These are phyloP conservation scores for Gephyroberyx darwinii DNA, from an alignment of 2,797 vertebrate species.

Conservation along the genomic window DNA sequence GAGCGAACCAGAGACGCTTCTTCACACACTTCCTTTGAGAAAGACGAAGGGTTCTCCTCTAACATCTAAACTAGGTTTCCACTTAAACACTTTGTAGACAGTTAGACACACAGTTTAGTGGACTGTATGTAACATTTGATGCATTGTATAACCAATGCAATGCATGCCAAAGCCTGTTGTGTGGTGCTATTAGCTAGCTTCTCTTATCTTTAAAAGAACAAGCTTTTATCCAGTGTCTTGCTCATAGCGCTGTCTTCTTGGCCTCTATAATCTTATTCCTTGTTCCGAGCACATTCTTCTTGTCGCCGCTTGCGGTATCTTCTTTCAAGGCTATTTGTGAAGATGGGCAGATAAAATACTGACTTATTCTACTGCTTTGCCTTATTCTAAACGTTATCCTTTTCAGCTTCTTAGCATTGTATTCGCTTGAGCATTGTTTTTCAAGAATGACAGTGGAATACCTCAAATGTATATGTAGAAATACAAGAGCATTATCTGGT, in stretches of 20 bases:
- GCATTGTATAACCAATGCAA: conserved; percentile 7
- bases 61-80: conserved; percentile 30
- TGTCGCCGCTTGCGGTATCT: conserved; percentile 42
- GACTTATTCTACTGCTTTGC: conserved; percentile 46
- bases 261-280: conserved; percentile 56
- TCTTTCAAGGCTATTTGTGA: conserved; percentile 61
- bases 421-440: conserved; percentile 34
- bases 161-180: conserved; percentile 11
- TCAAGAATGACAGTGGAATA: conserved; percentile 8
- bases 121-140: conserved; percentile 1
- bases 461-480: too few species aligned
- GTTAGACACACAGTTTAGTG: neutral
- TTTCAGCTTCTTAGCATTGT: conserved; percentile 14
- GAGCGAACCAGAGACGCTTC: neutral
- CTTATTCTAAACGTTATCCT: conserved; percentile 27
- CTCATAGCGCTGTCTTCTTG: conserved; percentile 29
- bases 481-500: too few species aligned
- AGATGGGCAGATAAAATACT: conserved; percentile 47
- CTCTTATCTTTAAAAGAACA: conserved; percentile 35
- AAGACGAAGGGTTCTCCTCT: neutral
- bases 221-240: conserved; percentile 45
- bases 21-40: neutral
- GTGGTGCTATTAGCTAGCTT: conserved; percentile 48
- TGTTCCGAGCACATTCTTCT: conserved; percentile 49
- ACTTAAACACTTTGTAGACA: conserved; percentile 23